Conservation (phyloP, 2,888 invertebrate genomes). For the Helleia helle region DNA sequence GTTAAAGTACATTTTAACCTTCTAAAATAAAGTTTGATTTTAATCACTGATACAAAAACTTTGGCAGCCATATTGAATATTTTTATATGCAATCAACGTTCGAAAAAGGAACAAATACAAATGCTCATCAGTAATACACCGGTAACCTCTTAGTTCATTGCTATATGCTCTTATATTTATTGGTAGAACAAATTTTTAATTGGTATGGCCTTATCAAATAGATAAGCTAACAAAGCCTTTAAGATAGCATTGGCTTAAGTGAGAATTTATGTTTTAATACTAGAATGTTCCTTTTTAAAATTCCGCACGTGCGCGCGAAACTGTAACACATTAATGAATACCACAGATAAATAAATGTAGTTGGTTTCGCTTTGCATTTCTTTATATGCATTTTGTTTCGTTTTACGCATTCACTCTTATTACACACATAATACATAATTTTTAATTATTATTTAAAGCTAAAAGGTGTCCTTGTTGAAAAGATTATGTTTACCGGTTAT, state of each 20-base stretch:
- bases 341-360: constrained; percentile 1
- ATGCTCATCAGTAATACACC: constrained; percentile 24
- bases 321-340: constrained; percentile 10
- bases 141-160: constrained; percentile 19
- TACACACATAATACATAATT: not conserved
- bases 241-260: constrained; percentile 44
- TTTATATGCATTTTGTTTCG: not conserved
- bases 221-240: constrained; percentile 51
- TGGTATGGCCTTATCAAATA: constrained; percentile 39
- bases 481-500: too few species aligned
- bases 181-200: constrained; percentile 52
- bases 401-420: not conserved
- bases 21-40: too few species aligned
- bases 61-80: constrained; percentile 5
- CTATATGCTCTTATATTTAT: constrained; percentile 26
- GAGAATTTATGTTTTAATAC: constrained; percentile 56
- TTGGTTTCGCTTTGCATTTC: not conserved
- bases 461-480: not conserved
- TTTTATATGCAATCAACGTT: constrained; percentile 23
- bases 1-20: too few species aligned
- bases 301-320: constrained; percentile 14
- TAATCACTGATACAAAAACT: not conserved
- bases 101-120: constrained; percentile 19
- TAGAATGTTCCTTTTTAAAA: constrained; percentile 22
- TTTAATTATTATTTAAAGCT: not conserved